These are phyloP conservation scores for Andricus curvator DNA, from an alignment of 2,888 invertebrate genomes.

Conservation along the genomic window DNA sequence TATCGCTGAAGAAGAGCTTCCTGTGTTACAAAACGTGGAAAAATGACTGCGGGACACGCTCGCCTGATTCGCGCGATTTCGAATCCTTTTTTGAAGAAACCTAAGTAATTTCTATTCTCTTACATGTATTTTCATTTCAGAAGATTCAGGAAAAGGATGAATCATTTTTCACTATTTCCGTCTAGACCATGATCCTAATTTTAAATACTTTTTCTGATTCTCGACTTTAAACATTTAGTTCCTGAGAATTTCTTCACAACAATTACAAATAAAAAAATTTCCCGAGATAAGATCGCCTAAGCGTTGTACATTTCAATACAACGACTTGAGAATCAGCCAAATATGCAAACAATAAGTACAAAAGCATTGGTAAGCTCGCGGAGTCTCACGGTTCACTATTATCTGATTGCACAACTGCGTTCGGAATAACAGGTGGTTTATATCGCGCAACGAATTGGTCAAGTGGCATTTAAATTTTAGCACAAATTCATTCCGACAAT, in stretches of 20 bases:
- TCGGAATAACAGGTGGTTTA: slow-evolving; percentile 58
- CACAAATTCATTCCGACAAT: slow-evolving; percentile 46
- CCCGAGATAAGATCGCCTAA: slow-evolving; percentile 2
- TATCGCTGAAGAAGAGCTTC: slow-evolving; percentile 44
- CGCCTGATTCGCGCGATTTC: slow-evolving; percentile 20
- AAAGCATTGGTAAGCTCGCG: slow-evolving; percentile 47
- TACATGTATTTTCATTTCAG: not conserved
- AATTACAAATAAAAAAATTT: slow-evolving; percentile 1
- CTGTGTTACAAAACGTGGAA: slow-evolving; percentile 42
- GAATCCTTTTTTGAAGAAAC: slow-evolving; percentile 1
- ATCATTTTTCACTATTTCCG: too few relatives aligned
- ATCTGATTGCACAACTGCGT: slow-evolving; percentile 51
- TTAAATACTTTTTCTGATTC: not conserved
- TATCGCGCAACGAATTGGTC: slow-evolving; percentile 68
- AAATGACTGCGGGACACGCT: slow-evolving; percentile 36
- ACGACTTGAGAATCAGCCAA: slow-evolving; percentile 41
- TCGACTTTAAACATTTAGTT: too few relatives aligned
- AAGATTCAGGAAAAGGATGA: too few relatives aligned
- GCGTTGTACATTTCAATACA: slow-evolving; percentile 31
- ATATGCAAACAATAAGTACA: slow-evolving; percentile 52
- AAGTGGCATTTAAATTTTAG: slow-evolving; percentile 70
- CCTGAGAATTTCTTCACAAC: not conserved
- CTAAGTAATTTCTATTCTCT: not conserved
- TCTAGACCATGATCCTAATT: too few relatives aligned
- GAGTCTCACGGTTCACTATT: slow-evolving; percentile 46